phyloP scores from a whole-genome alignment of 37 sponge, comb jelly and placozoan genomes.

The Tethya wilhelma region DNA sequence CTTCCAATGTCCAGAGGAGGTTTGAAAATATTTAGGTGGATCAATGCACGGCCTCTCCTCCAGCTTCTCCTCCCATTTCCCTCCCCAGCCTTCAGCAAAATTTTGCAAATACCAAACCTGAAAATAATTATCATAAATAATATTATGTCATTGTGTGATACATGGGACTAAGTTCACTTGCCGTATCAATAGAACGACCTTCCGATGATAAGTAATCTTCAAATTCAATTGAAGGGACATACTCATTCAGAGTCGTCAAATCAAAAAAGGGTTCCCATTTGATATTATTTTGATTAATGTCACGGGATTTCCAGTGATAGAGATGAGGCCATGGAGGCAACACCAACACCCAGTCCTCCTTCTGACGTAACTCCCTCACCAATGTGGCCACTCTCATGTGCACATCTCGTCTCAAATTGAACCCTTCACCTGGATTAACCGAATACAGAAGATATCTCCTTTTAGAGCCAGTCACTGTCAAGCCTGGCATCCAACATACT shows the following conservation, averaged over 20 bases:
- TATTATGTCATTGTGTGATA: too few relatives aligned
- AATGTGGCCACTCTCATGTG: constrained; percentile 81
- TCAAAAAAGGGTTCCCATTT: constrained; percentile 89
- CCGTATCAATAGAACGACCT: constrained; percentile 61
- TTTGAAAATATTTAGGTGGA: constrained; percentile 7
- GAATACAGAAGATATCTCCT: constrained; percentile 81
- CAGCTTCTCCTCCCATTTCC: constrained; percentile 52
- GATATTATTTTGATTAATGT: neutral
- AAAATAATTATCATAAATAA: too few relatives aligned
- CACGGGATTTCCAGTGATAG: constrained; percentile 82
- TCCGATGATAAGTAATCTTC: constrained; percentile 47
- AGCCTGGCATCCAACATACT: too few relatives aligned
- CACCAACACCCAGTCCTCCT: constrained; percentile 79
- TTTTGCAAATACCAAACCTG: constrained; percentile 50
- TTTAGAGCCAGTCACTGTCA: too few relatives aligned
- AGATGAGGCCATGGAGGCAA: constrained; percentile 93
- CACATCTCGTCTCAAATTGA: constrained; percentile 92
- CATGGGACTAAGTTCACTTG: neutral
- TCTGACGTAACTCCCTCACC: constrained; percentile 48
- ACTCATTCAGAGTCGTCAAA: constrained; percentile 62
- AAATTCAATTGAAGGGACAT: constrained; percentile 80
- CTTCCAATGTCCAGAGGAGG: constrained; percentile 22
- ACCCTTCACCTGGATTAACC: constrained; percentile 92
- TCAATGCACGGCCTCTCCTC: constrained; percentile 47
- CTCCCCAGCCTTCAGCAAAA: constrained; percentile 52